Conservation (phyloP, 2,797 vertebrate genomes). For the Pyrocephalus nanus region DNA sequence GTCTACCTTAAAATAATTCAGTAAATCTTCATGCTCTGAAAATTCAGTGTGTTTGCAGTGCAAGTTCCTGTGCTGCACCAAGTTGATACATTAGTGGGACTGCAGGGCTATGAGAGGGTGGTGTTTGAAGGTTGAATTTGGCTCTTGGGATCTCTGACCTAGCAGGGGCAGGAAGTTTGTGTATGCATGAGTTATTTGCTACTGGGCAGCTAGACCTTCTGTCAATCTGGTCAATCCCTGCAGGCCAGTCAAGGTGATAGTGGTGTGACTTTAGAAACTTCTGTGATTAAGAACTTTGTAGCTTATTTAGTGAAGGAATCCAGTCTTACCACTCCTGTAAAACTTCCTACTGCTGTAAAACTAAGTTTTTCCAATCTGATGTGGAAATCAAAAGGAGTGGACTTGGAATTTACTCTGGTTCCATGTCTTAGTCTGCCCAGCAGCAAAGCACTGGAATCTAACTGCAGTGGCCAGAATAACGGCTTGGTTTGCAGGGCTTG, state of each 20-base stretch:
- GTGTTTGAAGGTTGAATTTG: not conserved
- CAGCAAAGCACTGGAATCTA: conserved; percentile 31
- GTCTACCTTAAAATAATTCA: not conserved
- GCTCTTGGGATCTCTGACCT: not conserved
- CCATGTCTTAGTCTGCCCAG: conserved; percentile 3
- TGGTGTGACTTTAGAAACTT: not conserved
- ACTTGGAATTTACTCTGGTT: no score
- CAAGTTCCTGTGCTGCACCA: not conserved
- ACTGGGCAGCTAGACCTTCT: not conserved
- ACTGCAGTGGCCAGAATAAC: not conserved
- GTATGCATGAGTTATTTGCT: not conserved
- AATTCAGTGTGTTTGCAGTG: not conserved
- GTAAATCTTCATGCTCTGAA: not conserved
- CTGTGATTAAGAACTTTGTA: not conserved
- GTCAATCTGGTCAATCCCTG: not conserved
- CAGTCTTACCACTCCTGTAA: not conserved
- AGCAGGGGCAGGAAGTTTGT: not conserved
- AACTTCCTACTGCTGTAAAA: conserved; percentile 23
- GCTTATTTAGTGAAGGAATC: not conserved
- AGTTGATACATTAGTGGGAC: not conserved
- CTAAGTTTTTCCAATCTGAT: conserved; percentile 20
- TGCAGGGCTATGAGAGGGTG: not conserved
- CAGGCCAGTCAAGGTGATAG: not conserved
- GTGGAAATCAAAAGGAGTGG: not conserved
- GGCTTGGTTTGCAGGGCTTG: conserved; percentile 37